Evolutionary conservation across 1,140 invertebrate genomes (phyloP).

Genomic region (Nymphalis io): DNA sequence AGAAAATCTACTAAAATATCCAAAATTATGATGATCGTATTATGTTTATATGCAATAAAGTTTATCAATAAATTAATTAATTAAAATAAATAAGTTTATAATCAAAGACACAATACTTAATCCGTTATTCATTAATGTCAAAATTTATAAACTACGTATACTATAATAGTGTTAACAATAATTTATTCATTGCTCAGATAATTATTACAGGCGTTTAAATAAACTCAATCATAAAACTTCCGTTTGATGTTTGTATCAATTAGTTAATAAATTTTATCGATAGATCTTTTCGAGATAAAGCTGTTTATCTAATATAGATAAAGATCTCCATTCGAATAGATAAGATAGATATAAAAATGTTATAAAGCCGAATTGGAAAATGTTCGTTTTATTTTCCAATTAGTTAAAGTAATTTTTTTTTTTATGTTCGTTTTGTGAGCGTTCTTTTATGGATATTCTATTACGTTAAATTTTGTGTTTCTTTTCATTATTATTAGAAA

Average conservation of each 20-base stretch:
- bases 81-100: too few species aligned
- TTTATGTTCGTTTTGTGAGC: background rate
- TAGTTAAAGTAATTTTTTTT: background rate
- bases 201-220: conserved; percentile 5
- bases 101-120: background rate
- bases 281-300: background rate
- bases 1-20: too few species aligned
- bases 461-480: too few species aligned
- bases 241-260: conserved; percentile 3
- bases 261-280: background rate
- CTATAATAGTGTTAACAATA: conserved; percentile 2
- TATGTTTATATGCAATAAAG: too few species aligned
- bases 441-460: background rate
- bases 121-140: background rate
- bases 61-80: too few species aligned
- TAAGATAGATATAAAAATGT: background rate
- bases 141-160: background rate
- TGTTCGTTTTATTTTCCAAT: conserved; percentile 8
- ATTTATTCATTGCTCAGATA: conserved; percentile 7
- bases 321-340: conserved; percentile 3
- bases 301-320: background rate
- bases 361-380: conserved; percentile 1
- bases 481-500: too few species aligned
- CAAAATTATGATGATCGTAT: too few species aligned
- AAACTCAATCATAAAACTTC: conserved; percentile 8